phyloP scores from a whole-genome alignment of 2,888 invertebrate species.

The Aphrophora alni region DNA sequence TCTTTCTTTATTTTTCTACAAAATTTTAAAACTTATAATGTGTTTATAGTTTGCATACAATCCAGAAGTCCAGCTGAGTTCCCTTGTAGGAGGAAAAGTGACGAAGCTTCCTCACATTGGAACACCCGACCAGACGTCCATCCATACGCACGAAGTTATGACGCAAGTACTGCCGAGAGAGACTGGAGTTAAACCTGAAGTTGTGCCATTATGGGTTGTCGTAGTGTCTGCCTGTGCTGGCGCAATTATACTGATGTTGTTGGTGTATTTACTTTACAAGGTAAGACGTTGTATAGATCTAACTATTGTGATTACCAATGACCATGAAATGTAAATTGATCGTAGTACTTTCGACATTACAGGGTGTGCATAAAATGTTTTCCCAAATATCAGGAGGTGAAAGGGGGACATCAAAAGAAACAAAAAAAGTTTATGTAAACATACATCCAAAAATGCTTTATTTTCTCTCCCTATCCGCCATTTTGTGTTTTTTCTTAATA shows the following conservation, averaged over 20 bases:
- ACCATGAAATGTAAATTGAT: too few species aligned
- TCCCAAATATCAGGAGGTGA: too few species aligned
- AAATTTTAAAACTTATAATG: conserved; percentile 21
- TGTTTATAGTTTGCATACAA: conserved; percentile 58
- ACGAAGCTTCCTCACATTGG: conserved; percentile 76
- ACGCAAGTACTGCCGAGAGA: conserved; percentile 72
- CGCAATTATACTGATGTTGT: conserved; percentile 75
- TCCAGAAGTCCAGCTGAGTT: conserved; percentile 73
- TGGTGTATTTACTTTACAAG: conserved; percentile 82
- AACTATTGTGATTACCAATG: too few species aligned
- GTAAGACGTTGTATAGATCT: too few species aligned
- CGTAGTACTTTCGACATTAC: too few species aligned
- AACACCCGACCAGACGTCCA: conserved; percentile 64
- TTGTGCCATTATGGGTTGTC: conserved; percentile 86
- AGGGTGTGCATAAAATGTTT: too few species aligned
- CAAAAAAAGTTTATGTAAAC: too few species aligned
- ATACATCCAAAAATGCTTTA: too few species aligned
- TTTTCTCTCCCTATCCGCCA: too few species aligned
- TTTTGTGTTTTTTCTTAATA: too few species aligned
- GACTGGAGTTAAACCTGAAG: conserved; percentile 67
- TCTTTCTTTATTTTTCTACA: conserved; percentile 28
- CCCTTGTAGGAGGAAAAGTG: conserved; percentile 75
- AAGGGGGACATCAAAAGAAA: too few species aligned
- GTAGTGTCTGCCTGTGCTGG: conserved; percentile 84
- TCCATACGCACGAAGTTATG: conserved; percentile 72